These are phyloP conservation scores for Aix galericulata DNA, from an alignment of 2,113 vertebrate genomes.

Conservation along the genomic window DNA sequence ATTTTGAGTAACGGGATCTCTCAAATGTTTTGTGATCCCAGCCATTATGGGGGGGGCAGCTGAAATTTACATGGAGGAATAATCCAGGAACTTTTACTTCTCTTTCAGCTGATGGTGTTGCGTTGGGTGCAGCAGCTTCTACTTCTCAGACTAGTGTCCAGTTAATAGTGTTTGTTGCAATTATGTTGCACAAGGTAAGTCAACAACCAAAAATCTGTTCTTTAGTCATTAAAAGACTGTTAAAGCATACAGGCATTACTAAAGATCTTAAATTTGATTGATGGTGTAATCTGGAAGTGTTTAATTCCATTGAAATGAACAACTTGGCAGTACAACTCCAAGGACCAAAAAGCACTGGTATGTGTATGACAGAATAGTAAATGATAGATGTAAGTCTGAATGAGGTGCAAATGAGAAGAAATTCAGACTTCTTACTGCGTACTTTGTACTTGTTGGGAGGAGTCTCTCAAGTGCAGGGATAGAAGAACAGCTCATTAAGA, in stretches of 20 bases:
- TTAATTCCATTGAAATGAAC: neutral
- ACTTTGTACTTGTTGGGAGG: neutral
- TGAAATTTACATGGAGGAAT: neutral
- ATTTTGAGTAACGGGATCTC: neutral
- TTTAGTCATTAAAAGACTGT: neutral
- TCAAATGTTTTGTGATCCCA: neutral
- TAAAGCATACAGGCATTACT: neutral
- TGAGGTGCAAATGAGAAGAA: neutral
- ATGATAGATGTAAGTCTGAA: neutral
- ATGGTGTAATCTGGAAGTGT: neutral
- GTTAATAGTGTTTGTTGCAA: conserved; percentile 97
- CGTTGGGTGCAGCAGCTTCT: conserved; percentile 96
- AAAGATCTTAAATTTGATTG: neutral
- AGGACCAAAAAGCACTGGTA: neutral
- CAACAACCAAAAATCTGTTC: neutral
- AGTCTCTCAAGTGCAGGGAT: neutral
- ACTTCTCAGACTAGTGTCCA: conserved; percentile 98
- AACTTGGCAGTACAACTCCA: neutral
- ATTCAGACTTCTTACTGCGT: neutral
- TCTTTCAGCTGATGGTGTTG: conserved; percentile 92
- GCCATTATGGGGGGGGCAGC: neutral
- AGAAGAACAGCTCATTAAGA: neutral
- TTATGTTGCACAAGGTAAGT: conserved; percentile 98
- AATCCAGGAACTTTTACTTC: neutral
- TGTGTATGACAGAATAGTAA: neutral